These are phyloP conservation scores for Crotalus horridus DNA, from an alignment of 2,113 vertebrate genomes.

Conservation along the genomic window DNA sequence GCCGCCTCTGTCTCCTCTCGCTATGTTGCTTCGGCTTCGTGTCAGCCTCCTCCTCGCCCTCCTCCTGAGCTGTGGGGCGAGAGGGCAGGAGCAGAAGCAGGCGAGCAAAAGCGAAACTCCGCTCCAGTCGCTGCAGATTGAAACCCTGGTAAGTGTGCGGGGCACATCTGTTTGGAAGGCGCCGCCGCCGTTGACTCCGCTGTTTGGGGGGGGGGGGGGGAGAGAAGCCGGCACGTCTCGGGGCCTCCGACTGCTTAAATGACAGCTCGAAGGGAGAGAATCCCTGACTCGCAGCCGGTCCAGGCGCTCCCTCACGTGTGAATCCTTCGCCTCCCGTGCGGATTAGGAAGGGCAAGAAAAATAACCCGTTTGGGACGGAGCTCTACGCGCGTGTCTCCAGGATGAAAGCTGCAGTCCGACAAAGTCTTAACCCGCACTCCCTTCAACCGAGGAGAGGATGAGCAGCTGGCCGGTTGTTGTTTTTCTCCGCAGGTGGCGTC, in stretches of 20 bases:
- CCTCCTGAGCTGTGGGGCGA: conserved; percentile 16
- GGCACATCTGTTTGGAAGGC: background rate
- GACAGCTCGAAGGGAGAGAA: background rate
- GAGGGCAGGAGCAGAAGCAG: conserved; percentile 27
- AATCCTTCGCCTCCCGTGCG: background rate
- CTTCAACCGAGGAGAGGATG: background rate
- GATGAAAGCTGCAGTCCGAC: background rate
- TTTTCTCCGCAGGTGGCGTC: conserved; percentile 53
- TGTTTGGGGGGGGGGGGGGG: fast-evolving
- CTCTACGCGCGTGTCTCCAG: background rate
- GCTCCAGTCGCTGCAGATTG: conserved; percentile 58
- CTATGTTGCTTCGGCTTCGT: background rate
- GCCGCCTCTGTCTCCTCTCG: background rate
- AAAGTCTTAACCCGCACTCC: background rate
- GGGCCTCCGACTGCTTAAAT: background rate
- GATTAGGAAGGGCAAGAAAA: background rate
- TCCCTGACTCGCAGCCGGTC: background rate
- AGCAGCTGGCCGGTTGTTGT: background rate
- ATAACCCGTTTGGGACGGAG: background rate
- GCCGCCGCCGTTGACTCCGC: background rate
- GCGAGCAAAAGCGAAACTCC: conserved; percentile 51
- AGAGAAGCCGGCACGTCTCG: background rate
- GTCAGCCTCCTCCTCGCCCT: conserved; percentile 47
- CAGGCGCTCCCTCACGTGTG: background rate
- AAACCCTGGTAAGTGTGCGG: conserved; percentile 67